Conservation (phyloP, 2,113 vertebrate species). For the Notechis scutatus region DNA sequence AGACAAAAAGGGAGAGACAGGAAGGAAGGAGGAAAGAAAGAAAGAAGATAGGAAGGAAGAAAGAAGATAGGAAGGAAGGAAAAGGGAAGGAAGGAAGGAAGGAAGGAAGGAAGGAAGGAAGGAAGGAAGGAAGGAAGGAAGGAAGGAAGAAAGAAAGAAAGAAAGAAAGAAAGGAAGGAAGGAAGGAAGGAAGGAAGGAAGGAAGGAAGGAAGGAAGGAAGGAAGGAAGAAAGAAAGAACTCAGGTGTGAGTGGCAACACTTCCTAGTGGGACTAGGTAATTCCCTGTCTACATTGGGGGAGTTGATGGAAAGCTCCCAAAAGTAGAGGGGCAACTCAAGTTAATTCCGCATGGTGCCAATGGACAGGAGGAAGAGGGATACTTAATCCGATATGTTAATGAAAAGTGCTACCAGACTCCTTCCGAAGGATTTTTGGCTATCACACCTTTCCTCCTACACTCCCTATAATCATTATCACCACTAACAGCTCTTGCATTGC, state of each 20-base stretch:
- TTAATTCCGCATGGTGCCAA: neutral
- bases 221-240: no score
- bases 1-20: no score
- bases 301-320: neutral
- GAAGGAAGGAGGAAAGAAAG: no score
- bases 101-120: accelerated
- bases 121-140: no score
- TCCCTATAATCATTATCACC: neutral
- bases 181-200: no score
- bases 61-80: no score
- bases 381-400: neutral
- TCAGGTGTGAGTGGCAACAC: neutral
- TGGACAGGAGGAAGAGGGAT: neutral
- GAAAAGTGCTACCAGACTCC: neutral
- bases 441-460: neutral
- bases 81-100: accelerated
- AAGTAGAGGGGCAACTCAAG: neutral
- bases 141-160: no score
- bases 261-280: neutral
- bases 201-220: no score
- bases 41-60: no score
- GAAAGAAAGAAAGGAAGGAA: no score
- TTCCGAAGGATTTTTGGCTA: neutral
- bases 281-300: neutral
- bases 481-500: neutral